Conservation (phyloP, 1,140 invertebrate genomes). For the Panulirus ornatus region DNA sequence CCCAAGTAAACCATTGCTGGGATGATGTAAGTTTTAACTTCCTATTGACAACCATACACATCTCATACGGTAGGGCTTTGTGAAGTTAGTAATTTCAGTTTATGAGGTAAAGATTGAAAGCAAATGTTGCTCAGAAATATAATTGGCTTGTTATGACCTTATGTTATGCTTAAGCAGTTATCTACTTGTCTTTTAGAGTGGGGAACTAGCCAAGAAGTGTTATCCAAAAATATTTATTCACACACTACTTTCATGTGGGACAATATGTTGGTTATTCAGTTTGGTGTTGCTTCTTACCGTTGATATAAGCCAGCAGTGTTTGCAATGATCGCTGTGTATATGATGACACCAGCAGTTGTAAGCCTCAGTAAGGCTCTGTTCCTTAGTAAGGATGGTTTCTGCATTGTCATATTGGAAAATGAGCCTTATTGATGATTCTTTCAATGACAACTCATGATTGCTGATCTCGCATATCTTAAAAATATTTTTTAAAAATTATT, state of each 20-base stretch:
- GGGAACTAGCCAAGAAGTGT: background rate
- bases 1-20: background rate
- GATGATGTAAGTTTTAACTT: background rate
- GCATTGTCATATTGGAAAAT: slow-evolving; percentile 28
- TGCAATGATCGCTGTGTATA: background rate
- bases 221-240: slow-evolving; percentile 4
- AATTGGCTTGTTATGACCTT: background rate
- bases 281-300: slow-evolving; percentile 19
- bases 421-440: slow-evolving; percentile 38
- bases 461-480: slow-evolving; percentile 44
- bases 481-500: slow-evolving; percentile 21
- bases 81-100: background rate
- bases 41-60: background rate
- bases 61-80: background rate
- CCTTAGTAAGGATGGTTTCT: slow-evolving; percentile 9
- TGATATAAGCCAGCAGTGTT: slow-evolving; percentile 21
- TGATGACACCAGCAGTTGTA: background rate
- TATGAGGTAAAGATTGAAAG: too few species aligned
- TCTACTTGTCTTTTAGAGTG: background rate
- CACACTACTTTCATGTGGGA: background rate
- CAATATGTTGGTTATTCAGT: background rate
- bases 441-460: slow-evolving; percentile 40
- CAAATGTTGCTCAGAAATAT: background rate
- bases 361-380: slow-evolving; percentile 19
- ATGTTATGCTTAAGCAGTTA: background rate